Evolutionary conservation across 2,888 invertebrate genomes (phyloP).

Genomic region (Pristionchus japonicus): DNA sequence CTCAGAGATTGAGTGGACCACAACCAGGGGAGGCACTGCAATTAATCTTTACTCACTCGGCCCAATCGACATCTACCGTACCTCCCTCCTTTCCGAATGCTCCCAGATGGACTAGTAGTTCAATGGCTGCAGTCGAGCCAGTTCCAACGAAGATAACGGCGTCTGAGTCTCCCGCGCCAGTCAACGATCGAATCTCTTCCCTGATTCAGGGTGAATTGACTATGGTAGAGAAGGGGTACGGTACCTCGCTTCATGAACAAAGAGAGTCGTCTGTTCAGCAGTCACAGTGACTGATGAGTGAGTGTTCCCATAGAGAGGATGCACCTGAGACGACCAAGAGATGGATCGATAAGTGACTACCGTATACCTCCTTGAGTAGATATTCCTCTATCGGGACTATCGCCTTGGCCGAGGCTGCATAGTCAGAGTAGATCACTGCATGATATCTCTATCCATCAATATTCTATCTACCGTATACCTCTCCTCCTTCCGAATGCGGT

Average conservation of each 20-base stretch:
- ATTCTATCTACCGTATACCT: neutral
- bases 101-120: constrained; percentile 79
- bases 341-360: neutral
- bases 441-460: neutral
- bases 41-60: neutral
- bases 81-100: constrained; percentile 31
- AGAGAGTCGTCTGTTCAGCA: constrained; percentile 88
- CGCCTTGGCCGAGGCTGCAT: constrained; percentile 63
- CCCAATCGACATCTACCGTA: constrained; percentile 37
- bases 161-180: constrained; percentile 87
- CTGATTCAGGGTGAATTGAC: constrained; percentile 79
- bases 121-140: constrained; percentile 85
- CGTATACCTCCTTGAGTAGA: constrained; percentile 50
- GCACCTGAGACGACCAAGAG: constrained; percentile 79
- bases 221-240: neutral
- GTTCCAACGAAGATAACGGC: constrained; percentile 85
- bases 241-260: constrained; percentile 82
- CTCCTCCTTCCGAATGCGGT: constrained; percentile 39
- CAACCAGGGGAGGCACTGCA: constrained; percentile 48
- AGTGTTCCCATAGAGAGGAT: constrained; percentile 88
- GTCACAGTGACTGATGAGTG: constrained; percentile 87
- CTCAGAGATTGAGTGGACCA: constrained; percentile 78
- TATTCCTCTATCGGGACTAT: constrained; percentile 60
- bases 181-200: constrained; percentile 86
- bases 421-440: constrained; percentile 62